A percentile compares a stretch with the other conserved stretches of the same genome.
Conservation (phyloP, 2,113 vertebrate genomes). For the Aspiorhynchus laticeps region DNA sequence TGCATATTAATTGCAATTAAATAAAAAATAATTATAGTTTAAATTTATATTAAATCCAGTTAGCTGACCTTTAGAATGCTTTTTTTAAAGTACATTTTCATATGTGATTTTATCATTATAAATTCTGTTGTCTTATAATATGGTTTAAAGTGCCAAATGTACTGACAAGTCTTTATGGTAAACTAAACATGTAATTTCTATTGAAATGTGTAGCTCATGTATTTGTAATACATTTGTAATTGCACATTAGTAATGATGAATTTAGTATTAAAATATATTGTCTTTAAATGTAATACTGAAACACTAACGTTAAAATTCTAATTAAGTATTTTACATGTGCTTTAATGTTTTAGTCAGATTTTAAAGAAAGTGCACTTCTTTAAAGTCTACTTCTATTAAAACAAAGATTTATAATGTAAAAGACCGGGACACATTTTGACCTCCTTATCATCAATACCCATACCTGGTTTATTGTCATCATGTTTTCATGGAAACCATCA, state of each 20-base stretch:
- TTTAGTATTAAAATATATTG: no score
- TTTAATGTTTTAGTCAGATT: no score
- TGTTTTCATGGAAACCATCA: constrained; percentile 64
- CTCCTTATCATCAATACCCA: neutral
- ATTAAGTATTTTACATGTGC: no score
- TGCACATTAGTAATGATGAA: no score
- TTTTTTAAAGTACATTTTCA: neutral
- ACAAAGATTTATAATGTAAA: neutral
- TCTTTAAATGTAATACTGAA: no score
- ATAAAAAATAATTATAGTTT: neutral
- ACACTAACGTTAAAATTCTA: no score
- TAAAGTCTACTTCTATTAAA: neutral
- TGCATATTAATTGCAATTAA: neutral
- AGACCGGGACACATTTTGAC: neutral
- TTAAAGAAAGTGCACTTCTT: neutral
- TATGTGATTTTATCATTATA: neutral
- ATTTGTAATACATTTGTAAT: no score
- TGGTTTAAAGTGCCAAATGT: no score
- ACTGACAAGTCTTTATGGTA: no score
- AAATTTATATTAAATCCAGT: neutral
- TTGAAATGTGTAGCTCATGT: no score
- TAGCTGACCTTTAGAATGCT: neutral
- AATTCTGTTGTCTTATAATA: no score
- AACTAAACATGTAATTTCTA: no score
- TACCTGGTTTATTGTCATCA: constrained; percentile 17